These are phyloP conservation scores for Reticulitermes lucifugus DNA, from an alignment of 2,888 invertebrate genomes.

Conservation along the genomic window DNA sequence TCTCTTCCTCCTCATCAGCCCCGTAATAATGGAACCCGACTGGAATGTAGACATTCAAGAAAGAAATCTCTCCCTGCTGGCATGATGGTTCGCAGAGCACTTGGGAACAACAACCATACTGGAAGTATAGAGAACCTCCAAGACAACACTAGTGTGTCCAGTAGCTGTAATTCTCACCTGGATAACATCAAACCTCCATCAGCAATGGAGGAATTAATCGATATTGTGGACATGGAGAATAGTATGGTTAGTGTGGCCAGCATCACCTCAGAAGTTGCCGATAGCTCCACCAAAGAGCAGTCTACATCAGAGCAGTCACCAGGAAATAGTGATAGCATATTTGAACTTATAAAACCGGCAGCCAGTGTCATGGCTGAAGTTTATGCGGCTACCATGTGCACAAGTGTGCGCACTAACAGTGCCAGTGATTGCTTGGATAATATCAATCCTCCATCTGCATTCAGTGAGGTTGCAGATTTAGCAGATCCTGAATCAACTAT, in stretches of 20 bases:
- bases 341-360: slow-evolving; percentile 64
- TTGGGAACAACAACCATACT: slow-evolving; percentile 68
- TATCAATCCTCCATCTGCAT: slow-evolving; percentile 78
- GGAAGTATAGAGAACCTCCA: slow-evolving; percentile 74
- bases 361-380: slow-evolving; percentile 61
- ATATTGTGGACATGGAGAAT: slow-evolving; percentile 77
- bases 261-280: slow-evolving; percentile 82
- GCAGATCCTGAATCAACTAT: slow-evolving; percentile 62
- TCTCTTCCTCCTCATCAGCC: slow-evolving; percentile 57
- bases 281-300: slow-evolving; percentile 67
- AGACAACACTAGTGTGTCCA: slow-evolving; percentile 68
- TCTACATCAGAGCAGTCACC: slow-evolving; percentile 60
- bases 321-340: slow-evolving; percentile 53
- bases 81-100: slow-evolving; percentile 75
- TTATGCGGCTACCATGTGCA: slow-evolving; percentile 39
- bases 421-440: slow-evolving; percentile 73
- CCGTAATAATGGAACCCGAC: slow-evolving; percentile 30
- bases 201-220: slow-evolving; percentile 72
- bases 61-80: slow-evolving; percentile 80
- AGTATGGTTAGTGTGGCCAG: slow-evolving; percentile 89
- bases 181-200: slow-evolving; percentile 89
- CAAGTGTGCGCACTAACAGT: slow-evolving; percentile 57
- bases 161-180: slow-evolving; percentile 73
- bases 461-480: slow-evolving; percentile 77
- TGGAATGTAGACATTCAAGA: slow-evolving; percentile 62